Conservation (phyloP, 2,113 vertebrate genomes). For the Etheostoma cragini region DNA sequence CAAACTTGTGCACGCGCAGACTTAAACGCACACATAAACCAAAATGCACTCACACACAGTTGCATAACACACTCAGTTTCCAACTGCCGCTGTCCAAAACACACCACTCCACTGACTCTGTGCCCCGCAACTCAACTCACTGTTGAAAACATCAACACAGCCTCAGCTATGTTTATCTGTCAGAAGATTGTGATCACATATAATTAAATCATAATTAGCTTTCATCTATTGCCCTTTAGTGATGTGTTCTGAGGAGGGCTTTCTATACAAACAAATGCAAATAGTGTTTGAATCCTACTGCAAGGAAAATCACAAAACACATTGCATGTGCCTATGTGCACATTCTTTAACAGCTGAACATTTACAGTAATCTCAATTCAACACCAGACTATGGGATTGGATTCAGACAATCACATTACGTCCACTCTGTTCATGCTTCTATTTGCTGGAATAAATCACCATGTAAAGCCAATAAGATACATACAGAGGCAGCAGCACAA, state of each 20-base stretch:
- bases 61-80: slow-evolving; percentile 34
- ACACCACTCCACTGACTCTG: slow-evolving; percentile 52
- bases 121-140: slow-evolving; percentile 59
- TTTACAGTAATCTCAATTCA: slow-evolving; percentile 55
- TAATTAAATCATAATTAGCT: slow-evolving; percentile 72
- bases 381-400: slow-evolving; percentile 29
- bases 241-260: slow-evolving; percentile 45
- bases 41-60: slow-evolving; percentile 10
- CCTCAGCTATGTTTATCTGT: slow-evolving; percentile 59
- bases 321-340: slow-evolving; percentile 7
- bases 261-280: slow-evolving; percentile 49
- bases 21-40: slow-evolving; percentile 19
- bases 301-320: slow-evolving; percentile 12
- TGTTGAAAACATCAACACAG: slow-evolving; percentile 59
- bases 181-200: slow-evolving; percentile 59
- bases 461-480: slow-evolving; percentile 49
- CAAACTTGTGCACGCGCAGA: slow-evolving; percentile 43
- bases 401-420: slow-evolving; percentile 65
- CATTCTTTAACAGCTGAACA: slow-evolving; percentile 34
- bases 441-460: slow-evolving; percentile 39
- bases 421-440: slow-evolving; percentile 38
- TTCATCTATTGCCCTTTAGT: slow-evolving; percentile 71
- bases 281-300: slow-evolving; percentile 20
- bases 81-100: slow-evolving; percentile 41
- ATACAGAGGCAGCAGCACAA: slow-evolving; percentile 34